A percentile compares a stretch with the other conserved stretches of the same genome.
These are phyloP conservation scores for Pseudobourletiella spinata DNA, from an alignment of 1,140 invertebrate genomes.

Conservation along the genomic window DNA sequence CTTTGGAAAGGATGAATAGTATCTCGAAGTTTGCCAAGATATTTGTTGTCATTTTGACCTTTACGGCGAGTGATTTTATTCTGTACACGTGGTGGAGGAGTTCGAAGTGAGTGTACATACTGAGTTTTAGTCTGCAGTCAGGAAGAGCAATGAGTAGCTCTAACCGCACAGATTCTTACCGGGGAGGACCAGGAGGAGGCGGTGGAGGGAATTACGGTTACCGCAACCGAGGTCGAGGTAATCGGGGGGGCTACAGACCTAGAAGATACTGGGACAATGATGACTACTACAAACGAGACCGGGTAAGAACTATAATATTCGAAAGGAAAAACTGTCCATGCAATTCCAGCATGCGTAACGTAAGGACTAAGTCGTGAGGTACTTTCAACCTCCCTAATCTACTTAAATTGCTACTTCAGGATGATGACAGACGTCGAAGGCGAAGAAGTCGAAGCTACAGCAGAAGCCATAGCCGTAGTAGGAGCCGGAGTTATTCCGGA, in stretches of 20 bases:
- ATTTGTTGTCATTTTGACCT: background rate
- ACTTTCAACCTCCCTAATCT: too few species aligned
- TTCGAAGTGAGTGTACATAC: background rate
- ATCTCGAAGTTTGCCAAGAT: background rate
- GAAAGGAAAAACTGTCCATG: too few species aligned
- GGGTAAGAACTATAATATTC: too few species aligned
- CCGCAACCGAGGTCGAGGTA: slow-evolving; percentile 6
- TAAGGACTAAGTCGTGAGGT: too few species aligned
- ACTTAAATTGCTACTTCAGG: too few species aligned
- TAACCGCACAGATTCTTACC: background rate
- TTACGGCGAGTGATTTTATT: slow-evolving; percentile 11
- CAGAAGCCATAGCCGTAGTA: slow-evolving; percentile 14
- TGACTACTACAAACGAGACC: slow-evolving; percentile 22
- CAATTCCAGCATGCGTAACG: too few species aligned
- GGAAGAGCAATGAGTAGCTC: background rate
- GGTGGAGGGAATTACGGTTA: slow-evolving; percentile 5
- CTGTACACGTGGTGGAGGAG: slow-evolving; percentile 9
- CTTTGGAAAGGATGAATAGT: background rate
- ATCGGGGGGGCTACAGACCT: slow-evolving; percentile 13
- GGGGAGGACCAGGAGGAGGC: slow-evolving; percentile 9
- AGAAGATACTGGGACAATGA: slow-evolving; percentile 32
- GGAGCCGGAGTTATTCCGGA: slow-evolving; percentile 13
- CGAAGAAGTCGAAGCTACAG: slow-evolving; percentile 11
- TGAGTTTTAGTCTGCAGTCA: background rate
- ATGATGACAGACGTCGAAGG: slow-evolving; percentile 9